Evolutionary conservation across 2,888 invertebrate species (phyloP).

Genomic region (Morpho helenor): DNA sequence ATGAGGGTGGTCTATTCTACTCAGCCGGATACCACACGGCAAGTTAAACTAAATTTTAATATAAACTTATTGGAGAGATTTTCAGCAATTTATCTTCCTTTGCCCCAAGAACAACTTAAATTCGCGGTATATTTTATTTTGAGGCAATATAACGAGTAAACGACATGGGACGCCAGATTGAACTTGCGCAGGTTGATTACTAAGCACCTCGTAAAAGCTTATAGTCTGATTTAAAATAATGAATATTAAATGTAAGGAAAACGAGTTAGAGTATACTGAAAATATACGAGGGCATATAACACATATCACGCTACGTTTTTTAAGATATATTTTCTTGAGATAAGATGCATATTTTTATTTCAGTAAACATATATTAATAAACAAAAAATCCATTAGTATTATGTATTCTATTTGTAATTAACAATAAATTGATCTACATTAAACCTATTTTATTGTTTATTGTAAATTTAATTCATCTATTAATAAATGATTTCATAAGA

Average conservation of each 20-base stretch:
- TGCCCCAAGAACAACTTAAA: neutral
- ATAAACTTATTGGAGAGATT: no score
- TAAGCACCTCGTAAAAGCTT: slow-evolving; percentile 46
- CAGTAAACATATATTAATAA: neutral
- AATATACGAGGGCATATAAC: slow-evolving; percentile 13
- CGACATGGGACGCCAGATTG: slow-evolving; percentile 29
- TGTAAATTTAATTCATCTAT: no score
- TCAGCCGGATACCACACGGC: no score
- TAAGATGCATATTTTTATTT: neutral
- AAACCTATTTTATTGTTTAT: no score
- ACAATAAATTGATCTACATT: no score
- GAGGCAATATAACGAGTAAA: slow-evolving; percentile 15
- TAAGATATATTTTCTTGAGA: neutral
- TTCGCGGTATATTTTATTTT: slow-evolving; percentile 9
- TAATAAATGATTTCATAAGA: no score
- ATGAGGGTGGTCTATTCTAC: no score
- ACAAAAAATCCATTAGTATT: no score
- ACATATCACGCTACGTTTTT: slow-evolving; percentile 8
- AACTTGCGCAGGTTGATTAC: slow-evolving; percentile 35
- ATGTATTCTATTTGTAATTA: no score
- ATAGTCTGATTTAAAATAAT: slow-evolving; percentile 42
- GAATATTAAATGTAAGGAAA: slow-evolving; percentile 57
- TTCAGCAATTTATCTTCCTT: slow-evolving; percentile 1
- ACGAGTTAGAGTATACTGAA: slow-evolving; percentile 36
- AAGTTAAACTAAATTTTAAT: no score